Evolutionary conservation across 2,113 vertebrate species (phyloP), one percentile per base, ranked within the genome.

Genomic region (Rhombomys opimus): DNA sequence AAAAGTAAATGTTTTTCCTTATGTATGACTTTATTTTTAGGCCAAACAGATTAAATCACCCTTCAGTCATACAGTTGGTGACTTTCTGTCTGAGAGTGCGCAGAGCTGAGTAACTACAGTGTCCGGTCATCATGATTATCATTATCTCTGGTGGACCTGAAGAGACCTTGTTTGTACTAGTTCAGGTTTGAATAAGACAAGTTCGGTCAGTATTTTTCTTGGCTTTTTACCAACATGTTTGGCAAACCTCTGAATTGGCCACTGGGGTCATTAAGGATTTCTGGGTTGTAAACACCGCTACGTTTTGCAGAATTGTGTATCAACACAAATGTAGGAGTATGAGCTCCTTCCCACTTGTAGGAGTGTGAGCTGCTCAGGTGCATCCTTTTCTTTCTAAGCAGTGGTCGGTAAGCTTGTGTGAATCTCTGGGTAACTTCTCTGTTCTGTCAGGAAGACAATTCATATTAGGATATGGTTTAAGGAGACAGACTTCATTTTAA

Each of bases 171-270:
- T 73, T 89, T 87, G 59, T 90, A 78, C 1, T 57, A n/a, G 73
- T 30, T 73, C 27, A 72, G 46, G 14, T 92, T 92, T 84, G 22
- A 90, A 84, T 91, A 78, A 93, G 95, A 81, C 54, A 75, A 46
- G 46, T 92, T 95, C 59, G 57, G 54, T 86, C 14, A 67, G 38
- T 92, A 63, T 61, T 86, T 95, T 92, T 41, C 67, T 57, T 85
- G 87, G 20, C 46, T 95, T 97, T 97, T 94, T 68, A 85, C 87
- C 25, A 94, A 87, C 23, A 50, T 72, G 17, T 94, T 93, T 94
- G 86, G 73, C 32, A 95, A 95, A 94, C 89, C 67, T 85, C 76
- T 78, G 67, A 96, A 22, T 27, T 68, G 87, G 81, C 80, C 54
- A 23, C 86, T 92, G 76, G 68, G 20, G 65, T 90, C 38, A 90